Conservation (phyloP, 1,140 invertebrate genomes). For the Apolygus lucorum region DNA sequence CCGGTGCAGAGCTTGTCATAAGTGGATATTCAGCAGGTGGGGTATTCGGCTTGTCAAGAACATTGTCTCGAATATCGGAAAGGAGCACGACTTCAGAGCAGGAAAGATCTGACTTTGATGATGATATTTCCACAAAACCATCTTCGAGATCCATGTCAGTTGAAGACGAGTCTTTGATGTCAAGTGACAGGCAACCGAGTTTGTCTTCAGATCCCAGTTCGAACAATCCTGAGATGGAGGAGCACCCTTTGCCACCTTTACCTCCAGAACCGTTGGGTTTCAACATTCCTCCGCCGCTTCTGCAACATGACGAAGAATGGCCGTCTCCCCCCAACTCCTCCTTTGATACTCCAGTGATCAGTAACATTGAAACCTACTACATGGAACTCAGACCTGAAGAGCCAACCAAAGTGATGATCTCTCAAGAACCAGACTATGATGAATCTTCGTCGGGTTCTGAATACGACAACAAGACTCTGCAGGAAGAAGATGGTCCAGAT, state of each 20-base stretch:
- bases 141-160: slow-evolving; percentile 68
- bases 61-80: slow-evolving; percentile 75
- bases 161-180: slow-evolving; percentile 70
- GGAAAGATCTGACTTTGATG: slow-evolving; percentile 61
- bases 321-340: slow-evolving; percentile 62
- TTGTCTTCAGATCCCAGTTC: slow-evolving; percentile 66
- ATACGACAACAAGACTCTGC: slow-evolving; percentile 41
- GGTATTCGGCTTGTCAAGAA: slow-evolving; percentile 60
- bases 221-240: slow-evolving; percentile 28
- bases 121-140: slow-evolving; percentile 69
- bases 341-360: slow-evolving; percentile 54
- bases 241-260: slow-evolving; percentile 33
- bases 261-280: slow-evolving; percentile 33
- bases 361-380: slow-evolving; percentile 77
- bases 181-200: slow-evolving; percentile 74
- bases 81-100: slow-evolving; percentile 77
- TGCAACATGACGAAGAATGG: slow-evolving; percentile 50
- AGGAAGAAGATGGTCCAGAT: slow-evolving; percentile 42
- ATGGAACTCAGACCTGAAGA: slow-evolving; percentile 64
- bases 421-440: slow-evolving; percentile 36
- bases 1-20: slow-evolving; percentile 54
- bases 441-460: slow-evolving; percentile 30
- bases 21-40: slow-evolving; percentile 49
- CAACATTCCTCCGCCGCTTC: slow-evolving; percentile 34
- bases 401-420: slow-evolving; percentile 56